Percentiles rank a stretch among this genome's conserved stretches.
phyloP scores from a whole-genome alignment of 2,113 vertebrate species.

The Aldabrachelys gigantea region DNA sequence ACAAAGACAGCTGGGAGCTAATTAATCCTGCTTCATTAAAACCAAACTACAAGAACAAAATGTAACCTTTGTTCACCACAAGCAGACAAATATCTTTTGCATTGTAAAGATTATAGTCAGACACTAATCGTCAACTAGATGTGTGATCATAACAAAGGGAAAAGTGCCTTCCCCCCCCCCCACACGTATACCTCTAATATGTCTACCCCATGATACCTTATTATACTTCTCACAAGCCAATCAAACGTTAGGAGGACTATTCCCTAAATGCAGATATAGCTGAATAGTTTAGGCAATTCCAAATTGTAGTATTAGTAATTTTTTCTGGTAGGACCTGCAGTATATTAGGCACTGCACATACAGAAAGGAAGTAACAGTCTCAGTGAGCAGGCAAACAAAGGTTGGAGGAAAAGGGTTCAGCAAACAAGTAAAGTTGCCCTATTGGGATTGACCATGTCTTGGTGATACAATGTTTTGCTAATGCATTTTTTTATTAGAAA shows the following conservation, averaged over 20 bases:
- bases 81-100: background rate
- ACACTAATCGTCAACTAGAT: background rate
- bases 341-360: background rate
- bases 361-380: background rate
- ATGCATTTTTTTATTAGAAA: background rate
- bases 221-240: background rate
- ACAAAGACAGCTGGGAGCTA: slow-evolving; percentile 45
- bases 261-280: background rate
- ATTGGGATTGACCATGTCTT: background rate
- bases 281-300: background rate
- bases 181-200: background rate
- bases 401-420: background rate
- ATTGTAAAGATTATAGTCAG: background rate
- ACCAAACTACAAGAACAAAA: slow-evolving; percentile 36
- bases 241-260: background rate
- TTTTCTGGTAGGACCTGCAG: background rate
- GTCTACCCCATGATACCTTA: background rate
- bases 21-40: slow-evolving; percentile 16
- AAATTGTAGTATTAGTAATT: background rate
- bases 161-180: accelerated
- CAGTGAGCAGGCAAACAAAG: background rate
- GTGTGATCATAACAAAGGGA: background rate
- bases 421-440: background rate
- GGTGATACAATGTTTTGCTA: background rate
- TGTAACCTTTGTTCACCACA: background rate